These are phyloP conservation scores for Bufo gargarizans DNA, from an alignment of 2,113 vertebrate genomes.

Conservation along the genomic window DNA sequence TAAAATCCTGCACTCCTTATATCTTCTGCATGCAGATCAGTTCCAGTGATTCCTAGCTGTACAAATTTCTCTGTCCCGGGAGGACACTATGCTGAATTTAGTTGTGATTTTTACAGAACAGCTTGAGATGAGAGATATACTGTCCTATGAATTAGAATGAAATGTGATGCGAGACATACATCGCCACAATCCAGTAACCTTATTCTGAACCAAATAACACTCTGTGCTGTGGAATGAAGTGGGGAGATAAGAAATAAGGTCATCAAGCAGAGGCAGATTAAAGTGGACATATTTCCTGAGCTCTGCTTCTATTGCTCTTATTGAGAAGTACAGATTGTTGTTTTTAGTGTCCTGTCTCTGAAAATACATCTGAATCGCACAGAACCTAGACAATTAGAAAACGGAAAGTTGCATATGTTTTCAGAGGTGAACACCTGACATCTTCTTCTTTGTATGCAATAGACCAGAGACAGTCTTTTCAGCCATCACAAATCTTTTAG, in stretches of 20 bases:
- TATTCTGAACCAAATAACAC: constrained; percentile 7
- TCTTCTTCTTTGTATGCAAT: too few relatives aligned
- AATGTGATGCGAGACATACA: constrained; percentile 15
- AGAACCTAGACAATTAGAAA: not conserved
- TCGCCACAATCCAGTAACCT: not conserved
- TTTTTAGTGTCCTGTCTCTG: not conserved
- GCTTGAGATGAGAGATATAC: not conserved
- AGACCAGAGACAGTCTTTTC: too few relatives aligned
- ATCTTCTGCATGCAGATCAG: not conserved
- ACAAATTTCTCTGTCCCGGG: not conserved
- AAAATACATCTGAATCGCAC: not conserved
- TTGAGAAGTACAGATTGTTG: not conserved
- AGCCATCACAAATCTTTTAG: too few relatives aligned
- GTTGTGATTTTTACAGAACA: not conserved
- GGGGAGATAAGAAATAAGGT: constrained; percentile 34
- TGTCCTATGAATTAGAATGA: constrained; percentile 12
- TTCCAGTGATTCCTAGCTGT: not conserved
- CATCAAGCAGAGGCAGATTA: constrained; percentile 26
- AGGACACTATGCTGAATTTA: not conserved
- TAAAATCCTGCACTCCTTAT: not conserved
- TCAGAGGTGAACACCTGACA: too few relatives aligned
- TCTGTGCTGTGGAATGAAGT: not conserved
- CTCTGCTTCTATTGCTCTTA: not conserved
- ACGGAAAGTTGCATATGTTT: not conserved
- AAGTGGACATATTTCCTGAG: constrained; percentile 11